phyloP scores from a whole-genome alignment of 1,140 invertebrate genomes.

The Pseudomyrmex sp. region DNA sequence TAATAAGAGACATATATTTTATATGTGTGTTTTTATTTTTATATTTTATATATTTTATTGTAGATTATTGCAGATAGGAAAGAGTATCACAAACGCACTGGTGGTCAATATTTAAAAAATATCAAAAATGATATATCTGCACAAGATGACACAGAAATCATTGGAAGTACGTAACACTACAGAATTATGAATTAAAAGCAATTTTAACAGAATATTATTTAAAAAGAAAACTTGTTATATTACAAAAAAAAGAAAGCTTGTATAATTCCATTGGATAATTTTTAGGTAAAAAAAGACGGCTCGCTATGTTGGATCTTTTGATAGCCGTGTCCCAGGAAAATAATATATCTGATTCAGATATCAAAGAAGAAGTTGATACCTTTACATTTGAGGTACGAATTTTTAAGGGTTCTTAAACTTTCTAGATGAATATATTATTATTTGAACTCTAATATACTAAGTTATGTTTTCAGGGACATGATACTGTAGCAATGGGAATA shows the following conservation, averaged over 20 bases:
- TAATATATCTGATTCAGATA: slow-evolving; percentile 87
- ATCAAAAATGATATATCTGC: slow-evolving; percentile 2
- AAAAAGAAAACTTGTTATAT: no score
- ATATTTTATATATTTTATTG: no score
- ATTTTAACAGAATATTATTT: no score
- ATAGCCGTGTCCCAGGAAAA: slow-evolving; percentile 87
- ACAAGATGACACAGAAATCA: not conserved
- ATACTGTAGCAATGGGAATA: slow-evolving; percentile 89
- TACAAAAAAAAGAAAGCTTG: no score
- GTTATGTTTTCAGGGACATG: slow-evolving; percentile 87
- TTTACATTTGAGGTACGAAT: slow-evolving; percentile 81
- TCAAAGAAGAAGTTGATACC: slow-evolving; percentile 93
- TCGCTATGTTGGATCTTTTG: slow-evolving; percentile 93
- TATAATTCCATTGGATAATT: not conserved
- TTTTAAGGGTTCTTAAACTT: no score
- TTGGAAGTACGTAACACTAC: slow-evolving; percentile 20
- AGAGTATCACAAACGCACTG: slow-evolving; percentile 72
- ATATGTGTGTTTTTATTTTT: no score
- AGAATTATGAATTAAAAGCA: not conserved
- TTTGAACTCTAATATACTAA: slow-evolving; percentile 84
- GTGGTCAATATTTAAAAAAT: slow-evolving; percentile 47
- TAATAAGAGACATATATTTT: not conserved
- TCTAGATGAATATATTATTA: no score
- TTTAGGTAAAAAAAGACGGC: slow-evolving; percentile 84
- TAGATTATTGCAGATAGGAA: slow-evolving; percentile 77